Conservation (phyloP, 2,113 vertebrate species). For the Lophius piscatorius region DNA sequence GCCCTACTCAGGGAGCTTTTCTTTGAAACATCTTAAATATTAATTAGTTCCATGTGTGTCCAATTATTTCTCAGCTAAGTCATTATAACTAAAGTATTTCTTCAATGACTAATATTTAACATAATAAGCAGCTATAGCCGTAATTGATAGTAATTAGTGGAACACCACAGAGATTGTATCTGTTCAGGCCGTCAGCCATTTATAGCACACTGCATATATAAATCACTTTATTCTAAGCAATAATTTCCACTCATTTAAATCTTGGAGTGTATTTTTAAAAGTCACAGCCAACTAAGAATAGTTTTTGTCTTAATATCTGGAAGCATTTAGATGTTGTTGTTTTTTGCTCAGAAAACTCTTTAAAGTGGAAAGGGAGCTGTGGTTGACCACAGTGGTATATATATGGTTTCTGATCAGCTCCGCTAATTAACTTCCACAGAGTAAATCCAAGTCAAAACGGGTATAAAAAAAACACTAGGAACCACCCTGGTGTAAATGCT, state of each 20-base stretch:
- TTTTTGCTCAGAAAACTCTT: constrained; percentile 81
- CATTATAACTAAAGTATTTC: constrained; percentile 40
- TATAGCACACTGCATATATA: constrained; percentile 46
- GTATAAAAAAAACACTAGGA: constrained; percentile 40
- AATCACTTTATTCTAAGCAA: constrained; percentile 54
- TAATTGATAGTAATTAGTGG: constrained; percentile 47
- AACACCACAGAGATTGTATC: constrained; percentile 45
- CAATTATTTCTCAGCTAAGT: constrained; percentile 20
- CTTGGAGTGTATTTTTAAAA: constrained; percentile 29
- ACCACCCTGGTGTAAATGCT: constrained; percentile 81
- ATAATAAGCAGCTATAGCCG: constrained; percentile 42
- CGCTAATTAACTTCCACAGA: constrained; percentile 83
- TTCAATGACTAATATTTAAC: constrained; percentile 45
- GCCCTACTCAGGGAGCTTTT: neutral
- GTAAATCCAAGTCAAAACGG: constrained; percentile 82
- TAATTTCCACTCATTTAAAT: constrained; percentile 48
- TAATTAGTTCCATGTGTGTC: constrained; percentile 21
- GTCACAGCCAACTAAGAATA: constrained; percentile 50
- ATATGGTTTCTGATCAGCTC: constrained; percentile 89
- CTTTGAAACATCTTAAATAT: constrained; percentile 1
- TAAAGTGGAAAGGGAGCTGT: constrained; percentile 80
- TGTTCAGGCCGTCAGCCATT: constrained; percentile 31
- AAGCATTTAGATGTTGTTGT: constrained; percentile 80
- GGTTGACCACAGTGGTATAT: constrained; percentile 86
- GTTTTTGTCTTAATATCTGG: constrained; percentile 74